phyloP scores from a whole-genome alignment of 2,797 vertebrate species.

The Botia kubotai region DNA sequence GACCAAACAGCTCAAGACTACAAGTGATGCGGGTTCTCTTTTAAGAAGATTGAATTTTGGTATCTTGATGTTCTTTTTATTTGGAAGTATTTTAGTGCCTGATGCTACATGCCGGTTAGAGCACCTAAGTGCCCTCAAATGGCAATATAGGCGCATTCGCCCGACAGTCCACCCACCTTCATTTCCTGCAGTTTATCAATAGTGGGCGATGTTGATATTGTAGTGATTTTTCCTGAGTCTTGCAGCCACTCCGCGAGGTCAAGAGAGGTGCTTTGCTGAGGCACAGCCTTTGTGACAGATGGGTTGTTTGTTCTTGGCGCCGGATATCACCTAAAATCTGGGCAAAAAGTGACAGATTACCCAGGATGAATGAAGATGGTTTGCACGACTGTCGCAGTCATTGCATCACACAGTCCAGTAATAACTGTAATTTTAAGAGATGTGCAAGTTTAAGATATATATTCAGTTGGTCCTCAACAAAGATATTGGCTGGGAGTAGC shows the following conservation, averaged over 20 bases:
- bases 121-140: constrained; percentile 7
- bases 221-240: constrained; percentile 21
- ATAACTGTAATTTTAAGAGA: constrained; percentile 54
- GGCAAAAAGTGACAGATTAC: constrained; percentile 64
- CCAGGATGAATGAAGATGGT: constrained; percentile 65
- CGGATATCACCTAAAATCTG: constrained; percentile 65
- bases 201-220: constrained; percentile 33
- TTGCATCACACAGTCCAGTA: constrained; percentile 52
- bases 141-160: constrained; percentile 12
- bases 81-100: constrained; percentile 1
- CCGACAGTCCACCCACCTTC: background rate
- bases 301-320: constrained; percentile 66
- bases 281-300: constrained; percentile 62
- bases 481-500: background rate
- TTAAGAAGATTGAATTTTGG: background rate
- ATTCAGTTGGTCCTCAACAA: constrained; percentile 2
- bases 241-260: constrained; percentile 42
- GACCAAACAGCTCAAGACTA: constrained; percentile 4
- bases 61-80: constrained; percentile 4
- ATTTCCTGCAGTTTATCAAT: constrained; percentile 30
- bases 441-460: constrained; percentile 32
- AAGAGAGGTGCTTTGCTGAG: constrained; percentile 57
- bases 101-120: background rate
- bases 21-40: background rate
- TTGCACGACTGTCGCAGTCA: constrained; percentile 55